Evolutionary conservation across 1,140 invertebrate genomes (phyloP).

Genomic region (Elymnias hypermnestra): DNA sequence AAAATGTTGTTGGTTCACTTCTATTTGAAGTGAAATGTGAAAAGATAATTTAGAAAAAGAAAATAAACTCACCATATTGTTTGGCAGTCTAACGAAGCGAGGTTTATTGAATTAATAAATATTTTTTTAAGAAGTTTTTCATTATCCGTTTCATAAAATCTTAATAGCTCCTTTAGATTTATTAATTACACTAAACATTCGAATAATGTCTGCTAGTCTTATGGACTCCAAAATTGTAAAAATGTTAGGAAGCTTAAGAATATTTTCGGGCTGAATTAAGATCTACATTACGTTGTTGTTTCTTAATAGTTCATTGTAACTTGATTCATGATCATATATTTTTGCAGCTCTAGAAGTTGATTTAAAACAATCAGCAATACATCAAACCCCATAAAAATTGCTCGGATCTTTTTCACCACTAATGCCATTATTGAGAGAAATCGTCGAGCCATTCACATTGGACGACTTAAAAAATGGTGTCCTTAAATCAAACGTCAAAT

Average conservation of each 20-base stretch:
- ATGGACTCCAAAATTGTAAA: conserved; percentile 5
- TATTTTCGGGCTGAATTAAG: background rate
- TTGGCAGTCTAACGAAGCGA: too few species aligned
- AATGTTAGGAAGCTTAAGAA: background rate
- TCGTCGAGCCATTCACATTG: conserved; percentile 3
- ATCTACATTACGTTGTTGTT: background rate
- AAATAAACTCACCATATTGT: too few species aligned
- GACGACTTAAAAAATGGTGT: conserved; percentile 2
- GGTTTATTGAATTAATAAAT: too few species aligned
- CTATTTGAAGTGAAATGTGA: too few species aligned
- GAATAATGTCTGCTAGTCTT: conserved; percentile 5
- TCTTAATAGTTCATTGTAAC: too few species aligned
- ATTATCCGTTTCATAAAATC: background rate
- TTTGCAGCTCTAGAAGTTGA: too few species aligned
- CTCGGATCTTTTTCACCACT: background rate
- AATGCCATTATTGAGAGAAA: conserved; percentile 8
- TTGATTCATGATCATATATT: too few species aligned
- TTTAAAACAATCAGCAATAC: too few species aligned
- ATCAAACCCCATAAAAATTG: background rate
- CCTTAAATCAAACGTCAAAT: conserved; percentile 3
- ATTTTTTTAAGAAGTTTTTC: too few species aligned
- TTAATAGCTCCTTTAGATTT: conserved; percentile 2
- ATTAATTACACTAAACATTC: conserved; percentile 4
- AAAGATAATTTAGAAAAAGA: too few species aligned
- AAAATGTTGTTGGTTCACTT: too few species aligned